Evolutionary conservation across 2,113 vertebrate species (phyloP).

Genomic region (Brachypodius melanocephalos): DNA sequence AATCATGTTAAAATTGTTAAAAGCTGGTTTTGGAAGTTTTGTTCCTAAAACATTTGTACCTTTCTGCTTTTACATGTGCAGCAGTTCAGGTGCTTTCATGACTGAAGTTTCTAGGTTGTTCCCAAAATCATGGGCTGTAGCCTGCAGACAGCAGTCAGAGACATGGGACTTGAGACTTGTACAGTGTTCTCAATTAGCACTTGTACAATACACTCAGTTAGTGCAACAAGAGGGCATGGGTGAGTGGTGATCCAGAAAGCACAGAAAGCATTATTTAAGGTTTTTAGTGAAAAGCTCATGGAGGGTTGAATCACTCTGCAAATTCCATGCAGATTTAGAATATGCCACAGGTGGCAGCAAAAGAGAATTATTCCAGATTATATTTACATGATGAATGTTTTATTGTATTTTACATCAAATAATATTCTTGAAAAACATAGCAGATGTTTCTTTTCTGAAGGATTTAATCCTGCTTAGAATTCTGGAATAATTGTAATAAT

Average conservation of each 20-base stretch:
- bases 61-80: neutral
- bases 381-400: neutral
- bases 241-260: neutral
- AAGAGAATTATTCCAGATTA: neutral
- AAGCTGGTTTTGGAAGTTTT: neutral
- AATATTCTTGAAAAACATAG: neutral
- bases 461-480: neutral
- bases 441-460: neutral
- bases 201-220: neutral
- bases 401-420: neutral
- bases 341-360: neutral
- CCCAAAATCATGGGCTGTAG: neutral
- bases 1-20: neutral
- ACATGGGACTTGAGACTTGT: neutral
- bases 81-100: fast-evolving
- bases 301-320: neutral
- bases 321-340: neutral
- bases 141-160: neutral
- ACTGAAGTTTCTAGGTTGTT: neutral
- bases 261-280: neutral
- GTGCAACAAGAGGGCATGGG: neutral
- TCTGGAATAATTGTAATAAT: no score
- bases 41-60: neutral
- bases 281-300: neutral
- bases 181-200: neutral